These are phyloP conservation scores for Agrochola circellaris DNA, from an alignment of 2,888 invertebrate species.

Conservation along the genomic window DNA sequence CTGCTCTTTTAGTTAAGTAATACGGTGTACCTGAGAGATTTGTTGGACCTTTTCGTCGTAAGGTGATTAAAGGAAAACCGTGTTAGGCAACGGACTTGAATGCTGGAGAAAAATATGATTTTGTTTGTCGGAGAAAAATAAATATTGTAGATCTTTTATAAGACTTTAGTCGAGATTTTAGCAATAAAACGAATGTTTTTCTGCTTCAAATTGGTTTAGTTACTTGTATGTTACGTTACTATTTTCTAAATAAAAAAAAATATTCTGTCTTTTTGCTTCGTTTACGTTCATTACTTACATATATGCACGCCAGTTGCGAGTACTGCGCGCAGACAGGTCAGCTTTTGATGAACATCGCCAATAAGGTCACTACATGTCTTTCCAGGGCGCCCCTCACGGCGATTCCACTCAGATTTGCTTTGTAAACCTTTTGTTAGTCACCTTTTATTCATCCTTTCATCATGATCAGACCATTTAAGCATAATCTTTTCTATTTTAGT, in stretches of 20 bases:
- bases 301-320: too few species aligned
- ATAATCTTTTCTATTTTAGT: too few species aligned
- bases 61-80: slow-evolving; percentile 79
- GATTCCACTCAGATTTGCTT: too few species aligned
- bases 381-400: too few species aligned
- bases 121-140: slow-evolving; percentile 40
- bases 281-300: too few species aligned
- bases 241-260: neutral
- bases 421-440: too few species aligned
- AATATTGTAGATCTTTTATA: slow-evolving; percentile 5
- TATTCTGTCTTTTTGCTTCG: neutral
- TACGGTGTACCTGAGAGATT: slow-evolving; percentile 77
- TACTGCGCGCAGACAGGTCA: too few species aligned
- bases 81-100: slow-evolving; percentile 54
- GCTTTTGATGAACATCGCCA: too few species aligned
- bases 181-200: neutral
- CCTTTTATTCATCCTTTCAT: too few species aligned
- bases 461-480: too few species aligned
- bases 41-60: slow-evolving; percentile 73
- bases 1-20: slow-evolving; percentile 73
- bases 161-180: slow-evolving; percentile 10
- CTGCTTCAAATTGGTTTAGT: neutral
- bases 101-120: slow-evolving; percentile 54
- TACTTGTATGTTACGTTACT: too few species aligned
- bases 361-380: too few species aligned